Evolutionary conservation across 2,888 invertebrate species (phyloP).

Genomic region (Drosophila falleni): DNA sequence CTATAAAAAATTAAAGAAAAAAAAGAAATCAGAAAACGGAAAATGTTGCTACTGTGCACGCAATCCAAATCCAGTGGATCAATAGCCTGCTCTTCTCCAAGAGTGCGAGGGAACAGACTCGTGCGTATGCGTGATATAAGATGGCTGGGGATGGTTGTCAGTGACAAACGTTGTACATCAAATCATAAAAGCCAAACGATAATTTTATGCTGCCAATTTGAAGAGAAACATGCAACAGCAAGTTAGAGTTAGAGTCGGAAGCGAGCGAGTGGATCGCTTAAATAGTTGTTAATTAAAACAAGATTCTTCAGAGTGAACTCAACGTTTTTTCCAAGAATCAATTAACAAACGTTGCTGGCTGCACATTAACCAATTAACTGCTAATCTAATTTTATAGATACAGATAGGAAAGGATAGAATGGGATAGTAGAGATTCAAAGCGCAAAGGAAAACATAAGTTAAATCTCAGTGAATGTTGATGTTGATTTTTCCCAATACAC

Average conservation of each 20-base stretch:
- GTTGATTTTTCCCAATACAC: conserved; percentile 53
- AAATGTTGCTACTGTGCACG: conserved; percentile 52
- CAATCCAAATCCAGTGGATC: conserved; percentile 16
- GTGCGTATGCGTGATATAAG: conserved; percentile 36
- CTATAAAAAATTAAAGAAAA: background rate
- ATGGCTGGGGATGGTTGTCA: conserved; percentile 26
- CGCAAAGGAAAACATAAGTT: conserved; percentile 36
- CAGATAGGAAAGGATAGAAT: conserved; percentile 42
- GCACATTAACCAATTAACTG: conserved; percentile 82
- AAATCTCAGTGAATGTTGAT: conserved; percentile 59
- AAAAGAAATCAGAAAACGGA: conserved; percentile 10
- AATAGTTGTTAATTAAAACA: conserved; percentile 80
- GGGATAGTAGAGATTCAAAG: conserved; percentile 3
- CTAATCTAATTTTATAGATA: conserved; percentile 82
- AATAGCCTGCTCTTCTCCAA: background rate
- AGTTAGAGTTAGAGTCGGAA: conserved; percentile 30
- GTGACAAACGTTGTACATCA: conserved; percentile 50
- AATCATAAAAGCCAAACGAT: conserved; percentile 62
- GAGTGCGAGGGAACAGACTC: background rate
- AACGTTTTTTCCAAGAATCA: conserved; percentile 71
- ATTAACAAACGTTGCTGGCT: conserved; percentile 81
- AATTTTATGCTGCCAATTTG: conserved; percentile 71
- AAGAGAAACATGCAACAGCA: conserved; percentile 53
- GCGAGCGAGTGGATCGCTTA: conserved; percentile 43
- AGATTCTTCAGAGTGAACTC: conserved; percentile 46